Percentiles rank a stretch among this genome's conserved stretches.
Conservation (phyloP, 2,113 vertebrate species). For the Paedocypris sp. region DNA sequence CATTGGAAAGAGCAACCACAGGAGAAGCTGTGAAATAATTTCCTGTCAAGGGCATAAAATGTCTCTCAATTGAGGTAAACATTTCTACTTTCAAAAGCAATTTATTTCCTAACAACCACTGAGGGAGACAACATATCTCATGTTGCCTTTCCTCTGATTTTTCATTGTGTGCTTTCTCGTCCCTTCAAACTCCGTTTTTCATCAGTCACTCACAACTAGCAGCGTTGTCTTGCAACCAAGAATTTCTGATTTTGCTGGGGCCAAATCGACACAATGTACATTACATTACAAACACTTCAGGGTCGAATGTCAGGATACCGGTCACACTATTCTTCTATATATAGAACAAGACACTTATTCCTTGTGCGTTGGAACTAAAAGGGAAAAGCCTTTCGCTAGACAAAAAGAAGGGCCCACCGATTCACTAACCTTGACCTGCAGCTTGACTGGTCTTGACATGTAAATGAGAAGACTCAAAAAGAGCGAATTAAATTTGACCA, state of each 20-base stretch:
- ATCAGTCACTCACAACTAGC: constrained; percentile 43
- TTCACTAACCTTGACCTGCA: too few relatives aligned
- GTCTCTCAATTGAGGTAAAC: constrained; percentile 59
- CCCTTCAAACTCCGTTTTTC: constrained; percentile 33
- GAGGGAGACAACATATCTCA: constrained; percentile 60
- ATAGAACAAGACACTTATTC: too few relatives aligned
- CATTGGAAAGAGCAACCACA: constrained; percentile 52
- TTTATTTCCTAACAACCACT: constrained; percentile 61
- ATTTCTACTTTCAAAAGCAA: constrained; percentile 62
- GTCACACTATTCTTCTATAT: too few relatives aligned
- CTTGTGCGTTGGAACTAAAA: too few relatives aligned
- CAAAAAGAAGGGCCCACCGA: too few relatives aligned
- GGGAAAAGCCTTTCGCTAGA: too few relatives aligned
- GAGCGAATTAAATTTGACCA: too few relatives aligned
- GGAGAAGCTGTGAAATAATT: constrained; percentile 56
- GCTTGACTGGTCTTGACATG: too few relatives aligned
- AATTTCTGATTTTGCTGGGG: constrained; percentile 46
- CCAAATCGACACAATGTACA: too few relatives aligned
- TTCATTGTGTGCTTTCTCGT: constrained; percentile 42
- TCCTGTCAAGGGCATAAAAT: constrained; percentile 59
- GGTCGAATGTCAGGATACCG: too few relatives aligned
- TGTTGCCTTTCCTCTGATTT: constrained; percentile 52
- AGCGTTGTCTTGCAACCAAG: constrained; percentile 30
- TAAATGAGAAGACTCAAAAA: too few relatives aligned
- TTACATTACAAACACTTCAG: too few relatives aligned